Evolutionary conservation across 2,113 vertebrate genomes (phyloP).

Genomic region (Oreochromis niloticus): DNA sequence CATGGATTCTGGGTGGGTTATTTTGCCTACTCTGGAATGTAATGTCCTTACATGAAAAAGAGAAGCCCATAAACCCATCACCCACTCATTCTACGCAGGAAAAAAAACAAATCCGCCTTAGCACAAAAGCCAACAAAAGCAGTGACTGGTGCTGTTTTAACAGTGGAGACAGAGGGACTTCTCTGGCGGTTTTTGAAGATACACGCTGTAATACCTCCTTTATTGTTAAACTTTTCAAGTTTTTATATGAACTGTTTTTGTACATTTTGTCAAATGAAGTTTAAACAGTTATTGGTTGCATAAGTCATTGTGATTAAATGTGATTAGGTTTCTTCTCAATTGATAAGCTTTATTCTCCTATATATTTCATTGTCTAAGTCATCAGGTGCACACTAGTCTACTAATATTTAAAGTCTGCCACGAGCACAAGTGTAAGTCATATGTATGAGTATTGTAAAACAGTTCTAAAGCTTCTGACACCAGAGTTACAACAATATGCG

Average conservation of each 20-base stretch:
- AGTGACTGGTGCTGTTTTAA: background rate
- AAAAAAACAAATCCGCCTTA: slow-evolving; percentile 19
- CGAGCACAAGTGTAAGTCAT: background rate
- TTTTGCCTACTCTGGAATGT: slow-evolving; percentile 24
- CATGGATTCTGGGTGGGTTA: background rate
- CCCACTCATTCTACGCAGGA: background rate
- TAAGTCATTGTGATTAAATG: background rate
- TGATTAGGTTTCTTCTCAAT: background rate
- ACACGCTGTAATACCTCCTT: background rate
- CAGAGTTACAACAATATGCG: background rate
- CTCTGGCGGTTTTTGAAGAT: background rate
- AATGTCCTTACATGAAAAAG: background rate
- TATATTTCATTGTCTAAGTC: background rate
- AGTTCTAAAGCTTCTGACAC: background rate
- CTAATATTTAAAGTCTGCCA: background rate
- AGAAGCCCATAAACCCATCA: slow-evolving; percentile 36
- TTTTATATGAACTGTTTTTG: background rate
- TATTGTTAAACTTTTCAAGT: background rate
- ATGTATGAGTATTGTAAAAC: background rate
- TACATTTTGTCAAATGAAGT: background rate
- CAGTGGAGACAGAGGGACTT: background rate
- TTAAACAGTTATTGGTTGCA: background rate
- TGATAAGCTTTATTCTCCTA: background rate
- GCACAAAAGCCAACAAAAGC: slow-evolving; percentile 28
- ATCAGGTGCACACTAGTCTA: background rate